phyloP scores from a whole-genome alignment of 1,140 invertebrate species.

The Cylas formicarius region DNA sequence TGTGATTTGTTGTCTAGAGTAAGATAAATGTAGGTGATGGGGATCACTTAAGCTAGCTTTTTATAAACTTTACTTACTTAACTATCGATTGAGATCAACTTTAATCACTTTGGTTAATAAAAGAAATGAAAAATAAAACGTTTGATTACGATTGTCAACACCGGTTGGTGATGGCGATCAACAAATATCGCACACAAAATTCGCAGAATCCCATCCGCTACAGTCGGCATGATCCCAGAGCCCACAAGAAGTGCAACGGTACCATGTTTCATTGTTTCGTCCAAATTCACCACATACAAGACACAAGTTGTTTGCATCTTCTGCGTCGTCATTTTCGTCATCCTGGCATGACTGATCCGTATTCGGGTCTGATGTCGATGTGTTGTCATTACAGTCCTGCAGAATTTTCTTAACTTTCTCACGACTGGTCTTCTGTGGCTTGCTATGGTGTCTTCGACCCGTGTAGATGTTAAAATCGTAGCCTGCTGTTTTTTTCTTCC shows the following conservation, averaged over 20 bases:
- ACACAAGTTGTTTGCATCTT: slow-evolving; percentile 31
- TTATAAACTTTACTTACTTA: too few relatives aligned
- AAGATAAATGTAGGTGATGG: too few relatives aligned
- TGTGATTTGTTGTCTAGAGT: too few relatives aligned
- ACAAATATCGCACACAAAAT: too few relatives aligned
- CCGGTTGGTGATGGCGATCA: too few relatives aligned
- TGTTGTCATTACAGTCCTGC: slow-evolving; percentile 22
- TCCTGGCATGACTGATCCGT: slow-evolving; percentile 25
- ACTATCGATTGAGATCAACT: too few relatives aligned
- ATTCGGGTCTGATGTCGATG: slow-evolving; percentile 14
- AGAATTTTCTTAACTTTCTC: slow-evolving; percentile 18
- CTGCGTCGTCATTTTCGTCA: slow-evolving; percentile 24
- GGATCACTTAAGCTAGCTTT: too few relatives aligned
- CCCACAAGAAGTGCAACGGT: slow-evolving; percentile 30
- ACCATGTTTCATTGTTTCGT: slow-evolving; percentile 34
- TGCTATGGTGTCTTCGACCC: slow-evolving; percentile 29
- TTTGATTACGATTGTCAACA: too few relatives aligned
- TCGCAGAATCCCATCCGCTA: slow-evolving; percentile 30
- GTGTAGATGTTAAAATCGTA: slow-evolving; percentile 29
- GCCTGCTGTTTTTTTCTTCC: slow-evolving; percentile 28
- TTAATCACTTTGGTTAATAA: too few relatives aligned
- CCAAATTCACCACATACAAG: slow-evolving; percentile 20
- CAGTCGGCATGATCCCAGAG: slow-evolving; percentile 33
- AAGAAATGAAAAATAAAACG: too few relatives aligned
- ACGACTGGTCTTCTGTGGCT: slow-evolving; percentile 27